Conservation (phyloP, 2,113 vertebrate genomes). For the Pica pica region DNA sequence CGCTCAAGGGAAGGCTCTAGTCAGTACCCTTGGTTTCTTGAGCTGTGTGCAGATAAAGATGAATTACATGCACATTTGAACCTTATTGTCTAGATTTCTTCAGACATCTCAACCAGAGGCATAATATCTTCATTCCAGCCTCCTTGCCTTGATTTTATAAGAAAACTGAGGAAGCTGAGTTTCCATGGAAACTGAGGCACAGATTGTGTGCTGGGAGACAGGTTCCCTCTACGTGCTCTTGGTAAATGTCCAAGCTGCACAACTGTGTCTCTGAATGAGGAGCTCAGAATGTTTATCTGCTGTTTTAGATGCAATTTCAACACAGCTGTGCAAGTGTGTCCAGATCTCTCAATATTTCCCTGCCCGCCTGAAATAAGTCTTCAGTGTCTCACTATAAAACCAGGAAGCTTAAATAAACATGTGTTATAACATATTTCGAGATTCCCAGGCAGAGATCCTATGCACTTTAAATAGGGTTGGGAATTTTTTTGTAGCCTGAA, state of each 20-base stretch:
- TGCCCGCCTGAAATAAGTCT: background rate
- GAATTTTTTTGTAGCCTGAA: background rate
- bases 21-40: background rate
- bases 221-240: background rate
- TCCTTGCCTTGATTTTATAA: background rate
- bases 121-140: background rate
- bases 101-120: background rate
- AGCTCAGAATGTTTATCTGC: constrained; percentile 34
- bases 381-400: background rate
- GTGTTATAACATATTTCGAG: background rate
- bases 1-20: background rate
- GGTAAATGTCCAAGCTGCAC: constrained; percentile 31
- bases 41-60: background rate
- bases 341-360: background rate
- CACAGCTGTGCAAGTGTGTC: constrained; percentile 30
- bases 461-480: background rate
- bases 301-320: constrained; percentile 18
- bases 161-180: background rate
- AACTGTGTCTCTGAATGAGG: background rate
- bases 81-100: background rate
- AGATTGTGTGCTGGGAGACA: constrained; percentile 11
- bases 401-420: background rate
- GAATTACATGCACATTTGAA: background rate
- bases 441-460: background rate
- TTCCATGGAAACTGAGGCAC: constrained; percentile 66